A percentile compares a stretch with the other conserved stretches of the same genome.
Evolutionary conservation across 2,797 vertebrate species (phyloP).

Genomic region (Micromesistius poutassou): DNA sequence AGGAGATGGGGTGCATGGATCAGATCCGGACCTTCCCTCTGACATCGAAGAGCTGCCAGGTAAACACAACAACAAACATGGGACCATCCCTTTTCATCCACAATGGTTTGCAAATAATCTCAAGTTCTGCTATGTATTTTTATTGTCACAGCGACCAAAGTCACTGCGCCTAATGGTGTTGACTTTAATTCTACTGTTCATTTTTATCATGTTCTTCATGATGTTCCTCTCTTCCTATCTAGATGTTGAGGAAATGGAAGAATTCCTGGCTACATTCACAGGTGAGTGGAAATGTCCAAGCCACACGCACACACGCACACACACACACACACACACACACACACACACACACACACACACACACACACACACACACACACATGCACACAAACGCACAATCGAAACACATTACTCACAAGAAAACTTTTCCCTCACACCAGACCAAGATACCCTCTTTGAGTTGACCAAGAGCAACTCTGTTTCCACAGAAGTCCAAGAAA

Average conservation of each 20-base stretch:
- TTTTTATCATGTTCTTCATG: not conserved
- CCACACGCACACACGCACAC: not conserved
- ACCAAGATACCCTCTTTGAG: conserved; percentile 26
- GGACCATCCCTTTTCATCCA: not conserved
- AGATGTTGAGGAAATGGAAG: conserved; percentile 4
- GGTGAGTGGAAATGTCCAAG: conserved; percentile 5
- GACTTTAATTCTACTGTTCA: too few relatives aligned
- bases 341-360: not conserved
- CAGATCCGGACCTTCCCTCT: not conserved
- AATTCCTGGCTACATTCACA: conserved; percentile 22
- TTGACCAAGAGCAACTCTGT: not conserved
- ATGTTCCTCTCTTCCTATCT: not conserved
- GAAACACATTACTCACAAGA: not conserved
- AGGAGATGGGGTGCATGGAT: not conserved
- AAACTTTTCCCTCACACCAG: conserved; percentile 10
- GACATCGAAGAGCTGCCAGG: conserved; percentile 31
- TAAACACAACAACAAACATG: conserved; percentile 15
- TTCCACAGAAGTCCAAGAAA: conserved; percentile 5
- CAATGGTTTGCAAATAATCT: not conserved
- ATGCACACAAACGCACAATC: not conserved
- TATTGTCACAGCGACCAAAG: too few relatives aligned
- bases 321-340: not conserved
- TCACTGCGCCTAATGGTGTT: too few relatives aligned
- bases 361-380: not conserved
- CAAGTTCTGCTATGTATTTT: not conserved